These are phyloP conservation scores for Dendrocincla tyrannina DNA, from an alignment of 2,797 vertebrate genomes.

Conservation along the genomic window DNA sequence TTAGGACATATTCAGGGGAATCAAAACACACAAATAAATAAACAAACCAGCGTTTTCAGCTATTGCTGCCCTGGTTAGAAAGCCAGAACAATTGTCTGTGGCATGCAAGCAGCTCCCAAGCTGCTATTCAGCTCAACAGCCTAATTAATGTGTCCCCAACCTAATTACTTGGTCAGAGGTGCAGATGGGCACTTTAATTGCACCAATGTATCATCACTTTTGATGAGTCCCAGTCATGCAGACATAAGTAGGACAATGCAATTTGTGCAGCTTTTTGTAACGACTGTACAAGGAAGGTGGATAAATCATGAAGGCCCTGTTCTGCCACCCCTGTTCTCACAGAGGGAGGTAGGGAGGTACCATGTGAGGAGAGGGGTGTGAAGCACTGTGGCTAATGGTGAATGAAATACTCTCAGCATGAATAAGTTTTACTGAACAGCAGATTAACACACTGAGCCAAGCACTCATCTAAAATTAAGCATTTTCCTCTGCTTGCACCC, in stretches of 20 bases:
- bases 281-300: fast-evolving
- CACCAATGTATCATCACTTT: slow-evolving; percentile 47
- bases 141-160: neutral
- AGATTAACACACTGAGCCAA: neutral
- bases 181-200: slow-evolving; percentile 25
- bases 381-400: fast-evolving
- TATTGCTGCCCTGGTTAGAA: slow-evolving; percentile 5
- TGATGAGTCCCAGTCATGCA: neutral
- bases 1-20: neutral
- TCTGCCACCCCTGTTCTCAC: neutral
- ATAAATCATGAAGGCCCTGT: slow-evolving; percentile 23
- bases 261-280: neutral
- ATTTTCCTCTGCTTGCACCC: neutral
- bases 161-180: slow-evolving; percentile 46
- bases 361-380: neutral
- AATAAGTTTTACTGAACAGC: neutral
- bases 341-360: neutral
- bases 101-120: neutral
- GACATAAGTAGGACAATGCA: neutral
- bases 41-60: neutral
- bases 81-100: neutral
- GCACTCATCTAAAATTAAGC: neutral
- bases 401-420: neutral
- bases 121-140: neutral
- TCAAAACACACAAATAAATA: neutral